These are phyloP conservation scores for Microctonus hyperodae DNA, from an alignment of 2,888 invertebrate species.

Conservation along the genomic window DNA sequence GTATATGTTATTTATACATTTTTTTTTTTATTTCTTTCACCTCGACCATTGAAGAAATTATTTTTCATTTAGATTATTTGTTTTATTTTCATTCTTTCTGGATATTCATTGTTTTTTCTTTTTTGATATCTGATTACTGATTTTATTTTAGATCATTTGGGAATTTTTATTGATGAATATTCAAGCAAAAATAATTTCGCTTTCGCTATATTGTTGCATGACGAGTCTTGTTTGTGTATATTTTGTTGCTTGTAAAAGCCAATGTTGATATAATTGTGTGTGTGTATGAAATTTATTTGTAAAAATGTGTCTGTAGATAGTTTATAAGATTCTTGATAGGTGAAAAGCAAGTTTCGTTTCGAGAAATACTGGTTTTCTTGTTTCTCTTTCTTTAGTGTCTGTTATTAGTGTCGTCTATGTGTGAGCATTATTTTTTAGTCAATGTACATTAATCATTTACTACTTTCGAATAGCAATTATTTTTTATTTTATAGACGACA, in stretches of 20 bases:
- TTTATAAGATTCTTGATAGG: background rate
- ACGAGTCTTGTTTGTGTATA: background rate
- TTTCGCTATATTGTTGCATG: slow-evolving; percentile 54
- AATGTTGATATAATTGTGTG: too few relatives aligned
- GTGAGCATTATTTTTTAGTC: background rate
- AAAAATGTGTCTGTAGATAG: too few relatives aligned
- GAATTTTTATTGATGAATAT: slow-evolving; percentile 7
- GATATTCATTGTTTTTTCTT: slow-evolving; percentile 51
- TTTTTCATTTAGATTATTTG: background rate
- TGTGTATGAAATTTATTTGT: too few relatives aligned
- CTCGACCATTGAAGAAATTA: background rate
- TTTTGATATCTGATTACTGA: background rate
- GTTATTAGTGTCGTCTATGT: background rate
- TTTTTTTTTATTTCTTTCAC: background rate
- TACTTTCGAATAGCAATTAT: background rate
- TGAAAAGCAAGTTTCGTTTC: slow-evolving; percentile 34
- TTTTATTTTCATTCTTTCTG: slow-evolving; percentile 50
- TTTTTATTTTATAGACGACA: background rate
- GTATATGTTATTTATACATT: background rate
- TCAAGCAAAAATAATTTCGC: slow-evolving; percentile 45
- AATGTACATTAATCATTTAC: background rate
- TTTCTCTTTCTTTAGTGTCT: background rate
- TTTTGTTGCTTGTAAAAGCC: too few relatives aligned
- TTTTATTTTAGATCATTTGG: background rate
- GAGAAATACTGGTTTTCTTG: slow-evolving; percentile 9